Base-by-base conservation (phyloP, 1,140 invertebrate genomes). In the Anthonomus grandis region DNA sequence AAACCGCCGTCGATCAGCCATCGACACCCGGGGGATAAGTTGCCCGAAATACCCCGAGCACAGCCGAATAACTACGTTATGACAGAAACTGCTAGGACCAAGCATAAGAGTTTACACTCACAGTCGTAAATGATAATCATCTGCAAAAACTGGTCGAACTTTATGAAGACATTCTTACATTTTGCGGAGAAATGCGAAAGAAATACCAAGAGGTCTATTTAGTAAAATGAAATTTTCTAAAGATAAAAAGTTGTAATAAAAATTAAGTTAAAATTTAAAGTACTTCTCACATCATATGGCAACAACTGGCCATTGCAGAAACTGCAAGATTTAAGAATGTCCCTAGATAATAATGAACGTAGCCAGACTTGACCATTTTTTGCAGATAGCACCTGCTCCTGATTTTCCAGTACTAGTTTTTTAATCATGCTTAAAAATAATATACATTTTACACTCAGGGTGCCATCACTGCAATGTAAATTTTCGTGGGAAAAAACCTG, bases 1-100 rank as follows among this genome's bases (percentile, higher is more conserved):
- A 84, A 81, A 63, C 66, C 74, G 0, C 71, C 74, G 4, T 74
- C 77, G 4, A 77, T 79, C 24, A 79, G 78, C 44, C 81, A 83
- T 62, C 77, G 79, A 57, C 80, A 84, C 73, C 81, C 83, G 4
- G 77, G 81, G 39, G 80, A 83, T 63, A 79, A 79, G 60, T 63
- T 79, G 47, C 78, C 78, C 13, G 72, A 74, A 31, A 70, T 74
- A 22, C 72, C 72, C 13, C 59, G 72, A 24, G 72, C 72, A 12
- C 64, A 65, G 4, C 72, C 72, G 9, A 74, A 74, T 50, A 74
- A 73, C 61, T 74, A 74, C 49, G 72, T 74, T n/a, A 42, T 70
- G 13, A 71, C 70, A 8, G 70, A 72, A 59, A 60, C 70, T 21
- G n/a, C n/a, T n/a, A 51, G 70, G 12, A 57, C 57, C 6, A 72